Conservation (phyloP, 92 coral and sea anemone species). For the Palythoa grandiflora region DNA sequence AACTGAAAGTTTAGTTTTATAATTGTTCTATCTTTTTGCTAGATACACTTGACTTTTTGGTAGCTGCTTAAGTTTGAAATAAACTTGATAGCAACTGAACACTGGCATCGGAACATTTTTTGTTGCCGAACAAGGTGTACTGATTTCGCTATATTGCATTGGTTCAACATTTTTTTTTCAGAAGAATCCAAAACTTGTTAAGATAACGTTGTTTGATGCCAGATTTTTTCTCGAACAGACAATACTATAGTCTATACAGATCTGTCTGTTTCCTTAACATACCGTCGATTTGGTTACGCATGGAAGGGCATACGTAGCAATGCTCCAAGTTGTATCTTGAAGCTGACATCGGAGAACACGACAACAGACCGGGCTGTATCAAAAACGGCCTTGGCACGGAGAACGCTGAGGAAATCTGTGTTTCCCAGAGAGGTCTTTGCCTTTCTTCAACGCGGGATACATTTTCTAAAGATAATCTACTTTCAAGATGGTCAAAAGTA, state of each 20-base stretch:
- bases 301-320: not conserved
- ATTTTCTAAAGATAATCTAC: constrained; percentile 7
- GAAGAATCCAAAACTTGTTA: constrained; percentile 28
- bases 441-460: not conserved
- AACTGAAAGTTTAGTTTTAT: not conserved
- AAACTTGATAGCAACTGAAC: not conserved
- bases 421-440: constrained; percentile 8
- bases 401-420: constrained; percentile 8
- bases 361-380: constrained; percentile 25
- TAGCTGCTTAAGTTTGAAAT: not conserved
- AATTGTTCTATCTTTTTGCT: not conserved
- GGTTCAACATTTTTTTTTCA: constrained; percentile 1
- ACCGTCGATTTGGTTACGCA: constrained; percentile 14
- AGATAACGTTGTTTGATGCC: not conserved
- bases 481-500: constrained; percentile 32
- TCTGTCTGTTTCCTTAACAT: constrained; percentile 4
- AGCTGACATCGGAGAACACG: constrained; percentile 29
- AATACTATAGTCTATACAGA: constrained; percentile 9
- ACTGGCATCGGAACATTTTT: not conserved
- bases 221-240: constrained; percentile 9
- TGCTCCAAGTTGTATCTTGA: constrained; percentile 28
- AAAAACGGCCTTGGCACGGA: constrained; percentile 32
- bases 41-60: not conserved
- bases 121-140: not conserved
- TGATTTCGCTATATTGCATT: constrained; percentile 41